Conservation (phyloP, 2,888 invertebrate species). For the Petrolisthes manimaculis region DNA sequence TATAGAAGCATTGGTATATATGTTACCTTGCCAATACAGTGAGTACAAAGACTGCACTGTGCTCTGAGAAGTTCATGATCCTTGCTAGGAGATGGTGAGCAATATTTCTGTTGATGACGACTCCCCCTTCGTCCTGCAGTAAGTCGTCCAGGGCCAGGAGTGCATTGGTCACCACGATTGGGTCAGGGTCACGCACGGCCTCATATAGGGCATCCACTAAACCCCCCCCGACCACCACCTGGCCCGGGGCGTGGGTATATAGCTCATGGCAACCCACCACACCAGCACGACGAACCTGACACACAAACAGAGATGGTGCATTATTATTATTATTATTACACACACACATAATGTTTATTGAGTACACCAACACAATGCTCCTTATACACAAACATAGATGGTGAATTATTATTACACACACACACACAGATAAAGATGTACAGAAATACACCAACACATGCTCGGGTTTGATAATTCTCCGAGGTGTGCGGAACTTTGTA, state of each 20-base stretch:
- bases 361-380: too few relatives aligned
- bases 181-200: conserved; percentile 60
- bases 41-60: conserved; percentile 53
- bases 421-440: too few relatives aligned
- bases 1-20: background rate
- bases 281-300: conserved; percentile 60
- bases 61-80: conserved; percentile 56
- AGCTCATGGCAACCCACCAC: conserved; percentile 45
- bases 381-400: too few relatives aligned
- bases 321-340: background rate
- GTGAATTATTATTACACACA: too few relatives aligned
- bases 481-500: too few relatives aligned
- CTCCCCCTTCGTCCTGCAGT: conserved; percentile 55
- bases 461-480: too few relatives aligned
- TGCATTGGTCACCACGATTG: conserved; percentile 56
- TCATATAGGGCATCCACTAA: conserved; percentile 57
- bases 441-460: too few relatives aligned
- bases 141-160: conserved; percentile 55
- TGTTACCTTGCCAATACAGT: conserved; percentile 43
- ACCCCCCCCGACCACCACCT: conserved; percentile 41
- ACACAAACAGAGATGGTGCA: background rate
- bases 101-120: conserved; percentile 62
- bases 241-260: conserved; percentile 44
- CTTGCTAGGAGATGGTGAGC: conserved; percentile 59
- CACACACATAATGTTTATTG: too few relatives aligned